Conservation (phyloP, 2,888 invertebrate species). For the Ecdyonurus torrentis region DNA sequence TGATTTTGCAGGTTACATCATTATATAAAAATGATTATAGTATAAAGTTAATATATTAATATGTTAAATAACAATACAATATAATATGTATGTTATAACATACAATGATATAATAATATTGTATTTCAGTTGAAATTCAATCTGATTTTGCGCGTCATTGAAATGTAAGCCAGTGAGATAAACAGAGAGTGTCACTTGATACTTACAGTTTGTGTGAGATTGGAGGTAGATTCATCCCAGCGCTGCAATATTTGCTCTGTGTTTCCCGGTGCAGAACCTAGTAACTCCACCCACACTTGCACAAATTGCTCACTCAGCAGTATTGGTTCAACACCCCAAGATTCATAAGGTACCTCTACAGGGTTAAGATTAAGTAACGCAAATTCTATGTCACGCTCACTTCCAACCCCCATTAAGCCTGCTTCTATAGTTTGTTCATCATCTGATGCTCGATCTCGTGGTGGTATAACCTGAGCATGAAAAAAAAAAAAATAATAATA, state of each 20-base stretch:
- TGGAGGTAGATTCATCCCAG: not conserved
- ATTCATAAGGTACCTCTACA: slow-evolving; percentile 43
- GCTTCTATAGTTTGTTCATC: slow-evolving; percentile 30
- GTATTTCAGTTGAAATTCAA: too few species aligned
- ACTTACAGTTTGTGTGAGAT: not conserved
- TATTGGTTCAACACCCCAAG: slow-evolving; percentile 26
- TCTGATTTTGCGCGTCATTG: too few species aligned
- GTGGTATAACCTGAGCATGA: not conserved
- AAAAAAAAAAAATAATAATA: too few species aligned
- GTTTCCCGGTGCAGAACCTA: slow-evolving; percentile 40
- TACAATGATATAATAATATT: too few species aligned
- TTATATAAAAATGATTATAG: too few species aligned
- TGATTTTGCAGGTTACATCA: too few species aligned
- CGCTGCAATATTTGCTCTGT: slow-evolving; percentile 13
- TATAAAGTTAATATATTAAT: too few species aligned
- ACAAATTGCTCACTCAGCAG: slow-evolving; percentile 29
- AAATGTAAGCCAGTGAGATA: slow-evolving; percentile 11
- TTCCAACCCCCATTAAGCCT: slow-evolving; percentile 45
- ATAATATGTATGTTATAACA: too few species aligned
- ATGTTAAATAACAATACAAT: too few species aligned
- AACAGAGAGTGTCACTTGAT: not conserved
- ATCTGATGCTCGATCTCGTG: not conserved
- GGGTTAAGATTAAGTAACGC: slow-evolving; percentile 60
- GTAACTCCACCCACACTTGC: slow-evolving; percentile 37
- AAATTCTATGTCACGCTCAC: slow-evolving; percentile 50